A percentile compares a stretch with the other conserved stretches of the same genome.
These are phyloP conservation scores for Nipponacmea schrenckii DNA, from an alignment of 2,888 invertebrate genomes.

Conservation along the genomic window DNA sequence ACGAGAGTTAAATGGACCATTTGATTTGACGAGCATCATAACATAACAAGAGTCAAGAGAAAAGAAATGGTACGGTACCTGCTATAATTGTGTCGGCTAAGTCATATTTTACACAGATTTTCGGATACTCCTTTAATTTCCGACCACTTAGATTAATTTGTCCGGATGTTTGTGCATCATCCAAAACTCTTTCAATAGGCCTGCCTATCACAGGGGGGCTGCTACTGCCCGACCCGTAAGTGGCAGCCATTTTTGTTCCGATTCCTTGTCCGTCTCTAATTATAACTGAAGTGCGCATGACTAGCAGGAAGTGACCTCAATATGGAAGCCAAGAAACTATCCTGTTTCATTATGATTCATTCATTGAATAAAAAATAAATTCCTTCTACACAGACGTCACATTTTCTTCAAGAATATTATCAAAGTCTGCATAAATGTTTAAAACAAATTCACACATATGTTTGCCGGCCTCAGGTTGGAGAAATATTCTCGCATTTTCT, in stretches of 20 bases:
- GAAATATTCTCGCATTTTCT: too few relatives aligned
- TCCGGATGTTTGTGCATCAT: constrained; percentile 92
- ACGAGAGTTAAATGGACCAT: too few relatives aligned
- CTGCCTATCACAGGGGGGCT: constrained; percentile 75
- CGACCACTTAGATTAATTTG: constrained; percentile 90
- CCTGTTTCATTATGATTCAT: neutral
- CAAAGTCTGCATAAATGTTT: too few relatives aligned
- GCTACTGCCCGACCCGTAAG: constrained; percentile 59
- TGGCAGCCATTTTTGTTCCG: constrained; percentile 62
- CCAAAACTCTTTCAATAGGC: constrained; percentile 89
- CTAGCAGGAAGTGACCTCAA: constrained; percentile 26
- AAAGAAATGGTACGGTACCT: constrained; percentile 75
- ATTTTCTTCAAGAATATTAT: too few relatives aligned
- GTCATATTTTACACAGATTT: constrained; percentile 81
- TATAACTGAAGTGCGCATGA: constrained; percentile 29
- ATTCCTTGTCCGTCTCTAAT: constrained; percentile 43
- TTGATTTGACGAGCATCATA: too few relatives aligned
- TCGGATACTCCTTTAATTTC: constrained; percentile 92
- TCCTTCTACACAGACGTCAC: too few relatives aligned
- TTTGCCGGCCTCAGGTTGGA: too few relatives aligned
- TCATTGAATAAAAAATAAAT: too few relatives aligned
- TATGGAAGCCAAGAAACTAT: neutral
- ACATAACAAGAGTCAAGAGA: neutral
- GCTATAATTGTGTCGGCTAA: constrained; percentile 90
- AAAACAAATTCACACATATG: too few relatives aligned